Conservation (phyloP, 2,797 vertebrate genomes). For the Erpetoichthys calabaricus region DNA sequence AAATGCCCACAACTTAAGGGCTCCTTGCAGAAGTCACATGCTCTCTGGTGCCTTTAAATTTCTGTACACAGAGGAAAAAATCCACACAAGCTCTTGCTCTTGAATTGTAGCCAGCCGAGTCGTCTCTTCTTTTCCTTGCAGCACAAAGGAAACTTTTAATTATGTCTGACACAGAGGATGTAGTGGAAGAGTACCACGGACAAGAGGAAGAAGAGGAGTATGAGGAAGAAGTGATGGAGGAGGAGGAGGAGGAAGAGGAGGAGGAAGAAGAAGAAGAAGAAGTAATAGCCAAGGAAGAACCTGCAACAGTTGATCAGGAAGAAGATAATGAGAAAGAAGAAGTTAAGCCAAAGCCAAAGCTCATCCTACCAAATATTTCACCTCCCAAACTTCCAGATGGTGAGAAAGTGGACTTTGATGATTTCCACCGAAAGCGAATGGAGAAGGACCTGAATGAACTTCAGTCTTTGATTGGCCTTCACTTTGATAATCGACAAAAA, state of each 20-base stretch:
- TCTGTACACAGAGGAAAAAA: slow-evolving; percentile 13
- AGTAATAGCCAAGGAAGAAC: slow-evolving; percentile 18
- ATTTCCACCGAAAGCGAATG: slow-evolving; percentile 56
- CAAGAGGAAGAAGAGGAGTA: slow-evolving; percentile 18
- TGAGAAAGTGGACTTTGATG: slow-evolving; percentile 62
- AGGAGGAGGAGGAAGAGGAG: slow-evolving; percentile 17
- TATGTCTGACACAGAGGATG: slow-evolving; percentile 53
- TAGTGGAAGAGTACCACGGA: slow-evolving; percentile 19
- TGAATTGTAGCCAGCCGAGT: slow-evolving; percentile 20
- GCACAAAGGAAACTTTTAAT: slow-evolving; percentile 9
- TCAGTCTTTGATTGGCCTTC: slow-evolving; percentile 52
- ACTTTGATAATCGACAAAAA: slow-evolving; percentile 56
- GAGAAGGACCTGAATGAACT: slow-evolving; percentile 65
- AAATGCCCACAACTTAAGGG: slow-evolving; percentile 26
- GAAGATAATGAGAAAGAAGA: too few species aligned
- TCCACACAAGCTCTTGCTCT: slow-evolving; percentile 16
- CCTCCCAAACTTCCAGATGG: slow-evolving; percentile 60
- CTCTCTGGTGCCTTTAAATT: slow-evolving; percentile 34
- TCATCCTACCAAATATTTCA: slow-evolving; percentile 44
- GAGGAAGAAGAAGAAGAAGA: slow-evolving; percentile 12
- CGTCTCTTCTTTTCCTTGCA: slow-evolving; percentile 9
- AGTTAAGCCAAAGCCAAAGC: slow-evolving; percentile 33
- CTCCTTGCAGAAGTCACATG: slow-evolving; percentile 37
- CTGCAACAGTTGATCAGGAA: slow-evolving; percentile 7
- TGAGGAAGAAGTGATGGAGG: slow-evolving; percentile 7